Conservation (phyloP, 2,888 invertebrate species). For the Tortricodes alternella region DNA sequence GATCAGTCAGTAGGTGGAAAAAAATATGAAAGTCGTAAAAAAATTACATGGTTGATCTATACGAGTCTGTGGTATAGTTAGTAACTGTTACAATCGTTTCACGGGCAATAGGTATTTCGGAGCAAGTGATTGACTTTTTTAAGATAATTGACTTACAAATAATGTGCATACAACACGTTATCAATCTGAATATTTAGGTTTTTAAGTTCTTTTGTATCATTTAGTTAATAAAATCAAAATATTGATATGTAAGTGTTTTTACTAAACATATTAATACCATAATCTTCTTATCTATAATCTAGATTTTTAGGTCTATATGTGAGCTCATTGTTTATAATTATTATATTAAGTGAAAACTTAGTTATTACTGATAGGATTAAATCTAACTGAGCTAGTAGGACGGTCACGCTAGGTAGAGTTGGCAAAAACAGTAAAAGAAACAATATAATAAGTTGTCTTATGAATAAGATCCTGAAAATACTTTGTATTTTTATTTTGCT, state of each 20-base stretch:
- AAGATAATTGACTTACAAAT: background rate
- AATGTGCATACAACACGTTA: no score
- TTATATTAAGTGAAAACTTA: constrained; percentile 44
- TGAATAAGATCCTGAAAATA: background rate
- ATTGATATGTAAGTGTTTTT: no score
- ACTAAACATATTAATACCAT: no score
- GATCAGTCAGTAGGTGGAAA: constrained; percentile 36
- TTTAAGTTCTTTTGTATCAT: background rate
- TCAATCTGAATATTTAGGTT: no score
- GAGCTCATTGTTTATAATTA: constrained; percentile 24
- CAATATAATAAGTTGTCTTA: background rate
- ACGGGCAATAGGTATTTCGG: background rate
- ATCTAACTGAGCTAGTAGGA: constrained; percentile 51
- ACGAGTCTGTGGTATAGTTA: constrained; percentile 15
- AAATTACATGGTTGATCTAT: constrained; percentile 37
- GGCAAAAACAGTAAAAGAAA: constrained; percentile 14
- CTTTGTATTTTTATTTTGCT: no score
- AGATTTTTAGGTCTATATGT: background rate
- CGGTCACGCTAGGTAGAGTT: constrained; percentile 41
- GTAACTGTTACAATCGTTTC: background rate
- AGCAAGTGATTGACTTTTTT: background rate
- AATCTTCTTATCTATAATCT: no score
- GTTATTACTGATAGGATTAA: constrained; percentile 39
- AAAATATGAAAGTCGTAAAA: constrained; percentile 38
- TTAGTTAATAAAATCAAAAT: background rate